Conservation (phyloP, 64 coral and sea anemone genomes). For the Montipora efflorescens region DNA sequence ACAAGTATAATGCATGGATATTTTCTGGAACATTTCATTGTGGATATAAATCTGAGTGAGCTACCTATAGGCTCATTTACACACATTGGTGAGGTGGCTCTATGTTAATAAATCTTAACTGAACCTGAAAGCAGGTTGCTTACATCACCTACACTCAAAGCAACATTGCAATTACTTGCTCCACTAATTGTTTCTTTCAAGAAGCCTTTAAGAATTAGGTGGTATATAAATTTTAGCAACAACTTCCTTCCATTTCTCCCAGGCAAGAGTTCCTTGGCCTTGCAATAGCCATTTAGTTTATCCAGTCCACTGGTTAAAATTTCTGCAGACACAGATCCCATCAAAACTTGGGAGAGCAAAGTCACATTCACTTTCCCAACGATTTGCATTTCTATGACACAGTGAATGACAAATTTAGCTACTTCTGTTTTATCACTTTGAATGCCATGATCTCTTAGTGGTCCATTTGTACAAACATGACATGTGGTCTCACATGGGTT, state of each 20-base stretch:
- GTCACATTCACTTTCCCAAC: background rate
- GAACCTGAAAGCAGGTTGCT: no score
- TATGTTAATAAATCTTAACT: no score
- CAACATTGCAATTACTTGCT: background rate
- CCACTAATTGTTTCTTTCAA: conserved; percentile 5
- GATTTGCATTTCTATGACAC: background rate
- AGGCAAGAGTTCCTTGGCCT: background rate
- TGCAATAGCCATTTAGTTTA: conserved; percentile 9
- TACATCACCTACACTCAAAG: conserved; percentile 8
- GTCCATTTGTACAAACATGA: background rate
- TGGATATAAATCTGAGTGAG: no score
- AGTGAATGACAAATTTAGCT: conserved; percentile 8
- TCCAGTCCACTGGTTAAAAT: conserved; percentile 4
- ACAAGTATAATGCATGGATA: no score
- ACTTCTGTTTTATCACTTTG: conserved; percentile 24
- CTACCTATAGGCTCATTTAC: no score
- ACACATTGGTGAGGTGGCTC: no score
- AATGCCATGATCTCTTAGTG: background rate
- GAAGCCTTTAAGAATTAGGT: background rate
- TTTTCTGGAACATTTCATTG: no score
- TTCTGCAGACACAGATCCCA: conserved; percentile 18
- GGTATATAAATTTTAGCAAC: background rate
- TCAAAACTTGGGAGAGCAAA: conserved; percentile 26
- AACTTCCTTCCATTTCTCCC: conserved; percentile 21
- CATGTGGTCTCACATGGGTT: conserved; percentile 2